Evolutionary conservation across 92 coral and sea anemone genomes (phyloP).

Genomic region (Blastomussa wellsi): DNA sequence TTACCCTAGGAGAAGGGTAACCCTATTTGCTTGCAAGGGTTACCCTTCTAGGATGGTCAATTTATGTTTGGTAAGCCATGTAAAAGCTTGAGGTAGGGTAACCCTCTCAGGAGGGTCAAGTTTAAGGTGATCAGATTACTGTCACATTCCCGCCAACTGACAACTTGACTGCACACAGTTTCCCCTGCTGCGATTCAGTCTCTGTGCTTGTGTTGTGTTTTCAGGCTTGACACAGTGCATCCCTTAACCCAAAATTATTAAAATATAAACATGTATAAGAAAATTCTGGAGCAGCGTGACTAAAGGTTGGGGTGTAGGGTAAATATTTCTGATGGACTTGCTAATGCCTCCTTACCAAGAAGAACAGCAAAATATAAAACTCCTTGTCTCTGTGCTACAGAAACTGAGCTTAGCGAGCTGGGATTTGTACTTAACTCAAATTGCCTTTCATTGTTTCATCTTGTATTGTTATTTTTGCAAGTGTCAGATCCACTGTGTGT

Average conservation of each 20-base stretch:
- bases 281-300: background rate
- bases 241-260: background rate
- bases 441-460: background rate
- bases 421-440: background rate
- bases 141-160: too few species aligned
- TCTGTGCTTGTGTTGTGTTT: background rate
- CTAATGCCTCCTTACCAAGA: background rate
- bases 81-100: too few species aligned
- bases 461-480: constrained; percentile 10
- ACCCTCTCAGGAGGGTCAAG: too few species aligned
- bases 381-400: background rate
- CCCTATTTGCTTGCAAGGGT: too few species aligned
- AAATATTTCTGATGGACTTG: background rate
- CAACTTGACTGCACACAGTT: too few species aligned
- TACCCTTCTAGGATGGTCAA: too few species aligned
- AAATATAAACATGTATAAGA: background rate
- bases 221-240: background rate
- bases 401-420: background rate
- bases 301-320: background rate
- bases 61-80: too few species aligned
- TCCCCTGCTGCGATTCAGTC: too few species aligned
- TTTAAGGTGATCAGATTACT: too few species aligned
- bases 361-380: background rate
- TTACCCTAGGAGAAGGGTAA: too few species aligned
- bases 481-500: constrained; percentile 20